These are phyloP conservation scores for Alectoris magna DNA, from an alignment of 2,797 vertebrate genomes.

Conservation along the genomic window DNA sequence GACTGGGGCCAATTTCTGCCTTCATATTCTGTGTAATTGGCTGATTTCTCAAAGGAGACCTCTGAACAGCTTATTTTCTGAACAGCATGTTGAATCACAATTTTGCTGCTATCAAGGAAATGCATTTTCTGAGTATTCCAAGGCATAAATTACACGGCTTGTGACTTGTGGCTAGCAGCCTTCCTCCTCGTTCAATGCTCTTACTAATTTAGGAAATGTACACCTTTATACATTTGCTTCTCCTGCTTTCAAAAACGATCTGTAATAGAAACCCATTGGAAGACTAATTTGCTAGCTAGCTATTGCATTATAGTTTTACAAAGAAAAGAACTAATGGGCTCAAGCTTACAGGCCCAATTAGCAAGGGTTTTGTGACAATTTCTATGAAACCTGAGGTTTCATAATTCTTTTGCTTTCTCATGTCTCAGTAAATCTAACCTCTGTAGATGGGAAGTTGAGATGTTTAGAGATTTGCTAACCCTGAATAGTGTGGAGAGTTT, in stretches of 20 bases:
- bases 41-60: conserved; percentile 64
- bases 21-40: conserved; percentile 50
- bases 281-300: conserved; percentile 47
- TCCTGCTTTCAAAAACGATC: conserved; percentile 44
- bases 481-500: not conserved
- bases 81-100: conserved; percentile 50
- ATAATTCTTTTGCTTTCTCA: conserved; percentile 25
- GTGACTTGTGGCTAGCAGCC: conserved; percentile 62
- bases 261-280: conserved; percentile 40
- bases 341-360: conserved; percentile 26
- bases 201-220: conserved; percentile 66
- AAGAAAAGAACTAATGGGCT: conserved; percentile 60
- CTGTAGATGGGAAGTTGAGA: not conserved
- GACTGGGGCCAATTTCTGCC: conserved; percentile 42
- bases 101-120: conserved; percentile 67
- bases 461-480: conserved; percentile 7
- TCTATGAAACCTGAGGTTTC: conserved; percentile 23
- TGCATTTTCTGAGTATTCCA: conserved; percentile 60
- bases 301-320: conserved; percentile 21
- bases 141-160: conserved; percentile 66
- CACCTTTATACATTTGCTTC: conserved; percentile 52
- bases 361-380: conserved; percentile 32
- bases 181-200: conserved; percentile 46
- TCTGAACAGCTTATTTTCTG: conserved; percentile 46
- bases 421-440: conserved; percentile 2